Conservation (phyloP, 2,113 vertebrate species). For the Heterotis niloticus region DNA sequence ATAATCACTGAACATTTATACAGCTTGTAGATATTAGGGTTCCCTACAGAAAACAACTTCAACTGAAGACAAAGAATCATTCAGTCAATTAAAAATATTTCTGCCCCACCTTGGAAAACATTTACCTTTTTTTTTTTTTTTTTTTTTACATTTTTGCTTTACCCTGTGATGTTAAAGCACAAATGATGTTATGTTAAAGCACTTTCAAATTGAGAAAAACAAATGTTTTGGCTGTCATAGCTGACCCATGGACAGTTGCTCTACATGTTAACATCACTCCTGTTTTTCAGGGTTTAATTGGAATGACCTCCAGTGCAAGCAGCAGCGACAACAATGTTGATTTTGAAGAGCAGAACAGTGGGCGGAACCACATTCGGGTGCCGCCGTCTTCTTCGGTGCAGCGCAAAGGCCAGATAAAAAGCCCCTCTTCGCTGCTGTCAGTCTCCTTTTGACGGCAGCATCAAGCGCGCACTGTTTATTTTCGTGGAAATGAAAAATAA, state of each 20-base stretch:
- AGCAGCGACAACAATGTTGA: not conserved
- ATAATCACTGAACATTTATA: not conserved
- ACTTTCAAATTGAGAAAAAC: not conserved
- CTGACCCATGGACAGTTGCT: not conserved
- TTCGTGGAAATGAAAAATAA: constrained; percentile 41
- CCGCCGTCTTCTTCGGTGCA: not conserved
- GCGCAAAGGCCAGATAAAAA: constrained; percentile 27
- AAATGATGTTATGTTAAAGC: too few species aligned
- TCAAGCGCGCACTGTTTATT: constrained; percentile 27
- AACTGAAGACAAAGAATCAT: too few species aligned
- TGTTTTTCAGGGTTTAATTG: constrained; percentile 13
- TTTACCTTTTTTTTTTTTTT: too few species aligned
- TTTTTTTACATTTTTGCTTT: not conserved
- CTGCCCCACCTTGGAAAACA: too few species aligned
- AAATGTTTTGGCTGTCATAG: not conserved
- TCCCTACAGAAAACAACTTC: too few species aligned
- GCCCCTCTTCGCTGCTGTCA: constrained; percentile 30
- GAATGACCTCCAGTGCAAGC: not conserved
- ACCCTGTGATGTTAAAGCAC: not conserved
- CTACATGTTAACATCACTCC: not conserved
- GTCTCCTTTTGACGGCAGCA: constrained; percentile 32
- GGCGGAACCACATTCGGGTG: too few species aligned
- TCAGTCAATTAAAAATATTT: too few species aligned
- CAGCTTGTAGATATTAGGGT: too few species aligned
- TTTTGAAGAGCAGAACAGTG: not conserved